Percentiles rank a stretch among this genome's conserved stretches.
Conservation (phyloP, 2,888 invertebrate species). For the Chydorus sphaericus region DNA sequence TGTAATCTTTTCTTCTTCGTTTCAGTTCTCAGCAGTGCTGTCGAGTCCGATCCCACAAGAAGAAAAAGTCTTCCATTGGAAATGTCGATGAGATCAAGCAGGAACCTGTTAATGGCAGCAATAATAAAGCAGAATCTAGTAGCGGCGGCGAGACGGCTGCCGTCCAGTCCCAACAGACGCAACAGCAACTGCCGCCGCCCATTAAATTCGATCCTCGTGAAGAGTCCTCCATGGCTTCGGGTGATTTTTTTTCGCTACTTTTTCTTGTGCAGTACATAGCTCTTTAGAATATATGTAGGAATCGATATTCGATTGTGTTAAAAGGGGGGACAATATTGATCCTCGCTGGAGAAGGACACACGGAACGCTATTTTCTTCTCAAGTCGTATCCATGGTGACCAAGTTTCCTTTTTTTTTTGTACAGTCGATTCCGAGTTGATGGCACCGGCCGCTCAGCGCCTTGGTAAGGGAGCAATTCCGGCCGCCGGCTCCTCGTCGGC, state of each 20-base stretch:
- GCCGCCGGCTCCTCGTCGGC: background rate
- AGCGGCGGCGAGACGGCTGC: no score
- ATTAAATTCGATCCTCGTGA: slow-evolving; percentile 8
- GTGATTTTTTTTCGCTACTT: background rate
- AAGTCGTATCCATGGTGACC: no score
- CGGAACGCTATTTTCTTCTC: no score
- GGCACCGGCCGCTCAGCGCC: background rate
- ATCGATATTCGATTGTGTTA: no score
- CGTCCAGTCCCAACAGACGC: background rate
- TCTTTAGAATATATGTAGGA: no score
- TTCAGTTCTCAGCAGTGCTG: background rate
- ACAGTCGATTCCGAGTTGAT: background rate
- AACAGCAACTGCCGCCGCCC: background rate
- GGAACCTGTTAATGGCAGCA: background rate
- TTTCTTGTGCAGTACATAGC: background rate
- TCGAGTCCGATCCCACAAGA: background rate
- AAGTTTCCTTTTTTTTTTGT: background rate
- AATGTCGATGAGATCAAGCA: background rate
- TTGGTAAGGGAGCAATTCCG: no score
- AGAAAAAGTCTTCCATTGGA: background rate
- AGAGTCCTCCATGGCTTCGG: slow-evolving; percentile 7
- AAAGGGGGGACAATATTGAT: no score
- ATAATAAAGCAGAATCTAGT: background rate
- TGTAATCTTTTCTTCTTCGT: background rate
- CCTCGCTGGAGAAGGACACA: no score